phyloP scores from a whole-genome alignment of 2,888 invertebrate species.

The Chaetogeoica ovagalla region DNA sequence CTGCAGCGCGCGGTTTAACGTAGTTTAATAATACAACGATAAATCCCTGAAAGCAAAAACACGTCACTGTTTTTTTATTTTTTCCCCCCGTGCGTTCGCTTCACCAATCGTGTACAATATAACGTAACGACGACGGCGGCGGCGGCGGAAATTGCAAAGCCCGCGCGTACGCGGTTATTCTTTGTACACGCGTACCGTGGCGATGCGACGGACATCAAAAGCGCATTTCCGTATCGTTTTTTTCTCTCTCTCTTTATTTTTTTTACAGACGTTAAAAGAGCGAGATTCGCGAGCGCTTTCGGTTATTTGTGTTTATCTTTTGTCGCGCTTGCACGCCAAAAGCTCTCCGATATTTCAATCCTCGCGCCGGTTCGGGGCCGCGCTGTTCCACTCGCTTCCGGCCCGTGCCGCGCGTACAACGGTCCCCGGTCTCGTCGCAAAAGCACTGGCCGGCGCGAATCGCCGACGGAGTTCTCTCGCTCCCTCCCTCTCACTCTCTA shows the following conservation, averaged over 20 bases:
- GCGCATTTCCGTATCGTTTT: neutral
- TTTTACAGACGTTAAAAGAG: no score
- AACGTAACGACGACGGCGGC: neutral
- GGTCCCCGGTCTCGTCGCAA: constrained; percentile 5
- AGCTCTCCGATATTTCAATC: no score
- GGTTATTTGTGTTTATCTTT: neutral
- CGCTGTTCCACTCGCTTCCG: constrained; percentile 19
- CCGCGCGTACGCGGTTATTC: neutral
- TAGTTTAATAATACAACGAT: no score
- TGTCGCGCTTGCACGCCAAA: no score
- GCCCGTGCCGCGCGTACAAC: neutral
- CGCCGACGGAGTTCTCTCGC: neutral
- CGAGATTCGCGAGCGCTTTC: neutral
- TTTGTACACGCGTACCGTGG: neutral
- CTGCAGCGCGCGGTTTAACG: no score
- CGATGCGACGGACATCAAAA: constrained; percentile 24
- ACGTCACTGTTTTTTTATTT: no score
- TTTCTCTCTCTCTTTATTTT: no score
- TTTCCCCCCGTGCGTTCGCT: no score
- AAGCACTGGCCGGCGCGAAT: neutral
- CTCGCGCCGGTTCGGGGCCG: neutral
- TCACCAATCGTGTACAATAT: no score
- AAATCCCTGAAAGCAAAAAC: no score
- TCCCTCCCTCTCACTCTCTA: neutral
- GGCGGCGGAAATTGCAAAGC: constrained; percentile 24